phyloP scores from a whole-genome alignment of 2,888 invertebrate species.

The Dryomyza anilis region DNA sequence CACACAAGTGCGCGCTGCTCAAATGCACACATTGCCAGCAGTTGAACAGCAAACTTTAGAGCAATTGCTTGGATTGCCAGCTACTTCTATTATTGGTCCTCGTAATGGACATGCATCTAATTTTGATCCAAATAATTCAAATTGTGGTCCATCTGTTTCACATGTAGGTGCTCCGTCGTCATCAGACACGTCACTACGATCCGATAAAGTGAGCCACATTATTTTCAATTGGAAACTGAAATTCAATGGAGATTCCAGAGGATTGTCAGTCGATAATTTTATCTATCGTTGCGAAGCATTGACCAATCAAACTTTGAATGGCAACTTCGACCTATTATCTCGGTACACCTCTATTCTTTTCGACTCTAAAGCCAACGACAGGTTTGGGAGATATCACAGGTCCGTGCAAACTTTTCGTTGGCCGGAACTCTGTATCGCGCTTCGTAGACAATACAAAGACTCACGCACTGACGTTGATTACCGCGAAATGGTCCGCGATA shows the following conservation, averaged over 20 bases:
- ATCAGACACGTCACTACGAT: neutral
- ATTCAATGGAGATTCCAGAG: conserved; percentile 21
- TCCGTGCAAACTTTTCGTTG: conserved; percentile 16
- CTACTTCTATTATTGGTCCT: no score
- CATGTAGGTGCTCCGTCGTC: no score
- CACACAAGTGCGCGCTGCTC: no score
- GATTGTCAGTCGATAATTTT: conserved; percentile 26
- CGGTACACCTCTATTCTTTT: conserved; percentile 18
- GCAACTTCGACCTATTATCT: conserved; percentile 21
- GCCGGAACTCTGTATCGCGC: conserved; percentile 17
- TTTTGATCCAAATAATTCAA: no score
- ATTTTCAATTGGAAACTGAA: conserved; percentile 28
- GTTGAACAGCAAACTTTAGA: no score
- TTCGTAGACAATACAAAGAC: conserved; percentile 25
- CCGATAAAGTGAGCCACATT: conserved; percentile 22
- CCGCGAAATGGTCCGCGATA: conserved; percentile 22
- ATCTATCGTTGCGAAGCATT: conserved; percentile 28
- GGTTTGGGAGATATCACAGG: conserved; percentile 29
- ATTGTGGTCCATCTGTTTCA: no score
- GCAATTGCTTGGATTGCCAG: no score
- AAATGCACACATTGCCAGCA: no score
- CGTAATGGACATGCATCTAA: no score
- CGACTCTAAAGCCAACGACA: conserved; percentile 24
- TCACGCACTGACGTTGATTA: conserved; percentile 24
- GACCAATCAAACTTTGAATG: conserved; percentile 16